These are phyloP conservation scores for Psephotus haematonotus DNA, from an alignment of 2,113 vertebrate genomes.

Conservation along the genomic window DNA sequence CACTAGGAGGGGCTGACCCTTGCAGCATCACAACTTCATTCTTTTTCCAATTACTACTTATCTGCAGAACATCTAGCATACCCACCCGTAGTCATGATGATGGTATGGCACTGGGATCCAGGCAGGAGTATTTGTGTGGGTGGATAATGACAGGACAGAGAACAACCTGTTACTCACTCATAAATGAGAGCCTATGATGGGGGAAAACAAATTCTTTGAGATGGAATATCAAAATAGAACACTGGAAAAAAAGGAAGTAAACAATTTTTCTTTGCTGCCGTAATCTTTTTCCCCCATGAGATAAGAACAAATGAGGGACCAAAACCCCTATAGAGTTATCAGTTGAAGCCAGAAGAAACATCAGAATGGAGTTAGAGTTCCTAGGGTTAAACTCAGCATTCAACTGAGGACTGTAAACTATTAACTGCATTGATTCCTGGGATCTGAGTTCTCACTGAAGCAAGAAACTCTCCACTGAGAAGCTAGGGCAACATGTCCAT, in stretches of 20 bases:
- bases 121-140: constrained; percentile 25
- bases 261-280: background rate
- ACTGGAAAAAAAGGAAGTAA: background rate
- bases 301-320: background rate
- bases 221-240: background rate
- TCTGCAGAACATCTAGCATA: background rate
- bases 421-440: fast-evolving
- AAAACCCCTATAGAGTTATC: background rate
- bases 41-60: background rate
- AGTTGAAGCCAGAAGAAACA: background rate
- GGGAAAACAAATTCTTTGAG: background rate
- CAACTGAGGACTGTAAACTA: background rate
- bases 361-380: background rate
- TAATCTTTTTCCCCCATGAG: background rate
- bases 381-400: background rate
- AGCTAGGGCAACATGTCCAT: background rate
- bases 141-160: constrained; percentile 1
- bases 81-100: background rate
- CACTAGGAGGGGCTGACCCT: background rate
- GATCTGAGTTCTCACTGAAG: background rate
- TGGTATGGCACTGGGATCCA: background rate
- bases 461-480: background rate
- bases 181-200: background rate
- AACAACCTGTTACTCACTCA: constrained; percentile 18
- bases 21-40: background rate